Evolutionary conservation across 2,113 vertebrate genomes (phyloP).

Genomic region (Oncorhynchus nerka): DNA sequence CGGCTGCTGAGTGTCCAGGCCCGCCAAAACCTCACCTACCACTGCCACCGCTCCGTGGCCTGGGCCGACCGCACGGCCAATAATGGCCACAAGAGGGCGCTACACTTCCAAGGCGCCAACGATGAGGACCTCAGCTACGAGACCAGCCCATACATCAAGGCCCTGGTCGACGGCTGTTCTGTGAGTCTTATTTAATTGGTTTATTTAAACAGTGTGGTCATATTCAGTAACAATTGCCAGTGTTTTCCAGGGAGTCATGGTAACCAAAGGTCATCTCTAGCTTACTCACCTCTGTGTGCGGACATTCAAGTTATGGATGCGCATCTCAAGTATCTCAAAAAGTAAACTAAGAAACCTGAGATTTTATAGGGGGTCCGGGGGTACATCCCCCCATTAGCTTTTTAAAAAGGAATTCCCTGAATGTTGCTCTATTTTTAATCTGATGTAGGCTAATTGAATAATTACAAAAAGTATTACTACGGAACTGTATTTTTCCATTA

Average conservation of each 20-base stretch:
- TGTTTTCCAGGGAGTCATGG: no score
- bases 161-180: slow-evolving; percentile 82
- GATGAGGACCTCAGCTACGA: slow-evolving; percentile 85
- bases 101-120: slow-evolving; percentile 82
- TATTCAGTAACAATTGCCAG: no score
- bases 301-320: background rate
- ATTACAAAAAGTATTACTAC: no score
- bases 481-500: background rate
- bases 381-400: background rate
- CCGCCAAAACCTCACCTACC: slow-evolving; percentile 86
- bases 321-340: background rate
- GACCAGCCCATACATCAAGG: slow-evolving; percentile 87
- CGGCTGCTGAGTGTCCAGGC: slow-evolving; percentile 84
- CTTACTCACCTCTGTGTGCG: no score
- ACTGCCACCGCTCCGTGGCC: slow-evolving; percentile 79
- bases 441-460: no score
- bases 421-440: no score
- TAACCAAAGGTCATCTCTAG: no score
- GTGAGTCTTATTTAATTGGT: slow-evolving; percentile 64
- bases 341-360: no score
- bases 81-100: slow-evolving; percentile 67
- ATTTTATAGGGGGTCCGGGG: background rate
- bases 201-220: no score
- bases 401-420: background rate
- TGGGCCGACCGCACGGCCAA: slow-evolving; percentile 67